These are phyloP conservation scores for Scyliorhinus canicula DNA, from an alignment of 2,797 vertebrate genomes.

Conservation along the genomic window DNA sequence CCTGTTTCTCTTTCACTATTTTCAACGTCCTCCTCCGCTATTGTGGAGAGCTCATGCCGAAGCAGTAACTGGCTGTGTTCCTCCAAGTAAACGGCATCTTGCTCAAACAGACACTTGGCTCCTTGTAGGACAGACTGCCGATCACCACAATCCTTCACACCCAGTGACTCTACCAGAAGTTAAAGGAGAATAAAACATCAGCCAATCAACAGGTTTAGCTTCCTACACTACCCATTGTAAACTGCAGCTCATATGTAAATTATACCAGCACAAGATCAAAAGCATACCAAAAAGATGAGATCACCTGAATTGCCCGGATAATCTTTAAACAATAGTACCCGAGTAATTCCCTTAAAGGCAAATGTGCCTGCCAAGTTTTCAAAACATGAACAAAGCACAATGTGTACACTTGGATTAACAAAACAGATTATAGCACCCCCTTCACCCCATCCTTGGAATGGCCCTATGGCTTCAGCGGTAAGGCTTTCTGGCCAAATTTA, in stretches of 20 bases:
- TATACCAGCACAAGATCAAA: not conserved
- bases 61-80: not conserved
- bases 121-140: not conserved
- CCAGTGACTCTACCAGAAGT: not conserved
- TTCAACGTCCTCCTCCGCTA: not conserved
- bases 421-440: not conserved
- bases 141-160: not conserved
- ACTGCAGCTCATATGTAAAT: slow-evolving; percentile 19
- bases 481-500: not conserved
- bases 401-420: not conserved
- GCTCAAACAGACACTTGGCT: not conserved
- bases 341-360: not conserved
- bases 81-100: not conserved
- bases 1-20: not conserved
- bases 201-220: not conserved
- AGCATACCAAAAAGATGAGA: slow-evolving; percentile 20
- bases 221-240: not conserved
- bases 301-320: slow-evolving; percentile 7
- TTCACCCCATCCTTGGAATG: not conserved
- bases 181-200: not conserved
- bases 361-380: not conserved
- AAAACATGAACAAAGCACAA: not conserved
- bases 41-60: not conserved
- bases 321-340: not conserved
- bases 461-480: not conserved